These are phyloP conservation scores for Adelges cooleyi DNA, from an alignment of 1,140 invertebrate genomes.

Conservation along the genomic window DNA sequence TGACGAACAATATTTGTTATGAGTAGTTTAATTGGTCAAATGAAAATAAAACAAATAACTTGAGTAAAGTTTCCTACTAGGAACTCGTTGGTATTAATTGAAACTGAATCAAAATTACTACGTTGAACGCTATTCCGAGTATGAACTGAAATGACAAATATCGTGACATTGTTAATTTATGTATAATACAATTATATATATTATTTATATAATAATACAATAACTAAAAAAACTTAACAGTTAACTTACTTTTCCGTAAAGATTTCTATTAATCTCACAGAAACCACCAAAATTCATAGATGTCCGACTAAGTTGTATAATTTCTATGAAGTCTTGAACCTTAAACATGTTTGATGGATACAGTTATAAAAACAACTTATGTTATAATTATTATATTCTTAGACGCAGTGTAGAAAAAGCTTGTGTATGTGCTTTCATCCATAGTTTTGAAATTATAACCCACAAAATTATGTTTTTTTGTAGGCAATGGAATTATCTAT, in stretches of 20 bases:
- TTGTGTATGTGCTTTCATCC: too few species aligned
- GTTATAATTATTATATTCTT: too few species aligned
- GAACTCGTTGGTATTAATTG: background rate
- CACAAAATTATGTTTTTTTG: too few species aligned
- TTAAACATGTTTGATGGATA: background rate
- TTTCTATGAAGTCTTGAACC: background rate
- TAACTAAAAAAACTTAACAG: background rate
- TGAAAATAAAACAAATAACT: too few species aligned
- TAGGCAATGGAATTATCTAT: too few species aligned
- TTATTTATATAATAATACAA: background rate
- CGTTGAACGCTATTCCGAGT: background rate
- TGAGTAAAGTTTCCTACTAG: too few species aligned
- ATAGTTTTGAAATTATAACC: too few species aligned
- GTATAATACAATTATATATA: background rate
- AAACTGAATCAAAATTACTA: background rate
- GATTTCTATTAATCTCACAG: background rate
- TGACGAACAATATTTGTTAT: too few species aligned
- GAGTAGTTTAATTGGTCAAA: too few species aligned
- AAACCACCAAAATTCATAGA: conserved; percentile 8
- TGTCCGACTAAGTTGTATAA: background rate
- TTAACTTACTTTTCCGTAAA: background rate
- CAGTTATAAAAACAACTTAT: too few species aligned
- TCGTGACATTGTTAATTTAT: too few species aligned
- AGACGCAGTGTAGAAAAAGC: too few species aligned
- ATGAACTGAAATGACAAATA: background rate